Evolutionary conservation across 2,113 vertebrate species (phyloP).

Genomic region (Tragelaphus strepsiceros): DNA sequence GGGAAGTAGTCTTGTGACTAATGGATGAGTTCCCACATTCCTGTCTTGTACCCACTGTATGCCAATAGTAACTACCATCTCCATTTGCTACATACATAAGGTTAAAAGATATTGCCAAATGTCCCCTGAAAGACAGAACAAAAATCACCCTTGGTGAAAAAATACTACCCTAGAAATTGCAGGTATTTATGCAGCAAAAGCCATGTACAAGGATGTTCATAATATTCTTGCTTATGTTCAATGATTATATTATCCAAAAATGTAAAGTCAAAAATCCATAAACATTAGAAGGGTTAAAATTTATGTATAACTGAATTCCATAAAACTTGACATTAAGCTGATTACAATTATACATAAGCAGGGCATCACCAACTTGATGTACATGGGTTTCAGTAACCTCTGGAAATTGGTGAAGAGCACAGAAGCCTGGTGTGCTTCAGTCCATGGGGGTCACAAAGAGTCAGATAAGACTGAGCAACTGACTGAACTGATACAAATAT

Average conservation of each 20-base stretch:
- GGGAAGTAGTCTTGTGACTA: neutral
- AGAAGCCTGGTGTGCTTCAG: neutral
- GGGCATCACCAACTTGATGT: neutral
- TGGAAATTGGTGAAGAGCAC: neutral
- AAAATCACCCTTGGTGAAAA: neutral
- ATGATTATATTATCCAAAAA: neutral
- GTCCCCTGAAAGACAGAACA: fast-evolving
- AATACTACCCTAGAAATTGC: neutral
- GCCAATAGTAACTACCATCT: neutral
- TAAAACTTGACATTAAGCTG: neutral
- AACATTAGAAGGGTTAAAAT: neutral
- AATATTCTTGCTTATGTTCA: neutral
- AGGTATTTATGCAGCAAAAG: neutral
- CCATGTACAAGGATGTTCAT: neutral
- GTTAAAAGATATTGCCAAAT: neutral
- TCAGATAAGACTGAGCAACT: neutral
- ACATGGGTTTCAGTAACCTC: neutral
- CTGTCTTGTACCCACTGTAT: neutral
- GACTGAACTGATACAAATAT: neutral
- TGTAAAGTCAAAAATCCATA: neutral
- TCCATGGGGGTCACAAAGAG: neutral
- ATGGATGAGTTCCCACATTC: neutral
- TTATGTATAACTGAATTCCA: neutral
- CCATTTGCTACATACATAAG: neutral
- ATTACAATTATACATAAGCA: neutral